Evolutionary conservation across 2,888 invertebrate species (phyloP).

Genomic region (Troides oblongomaculatus): DNA sequence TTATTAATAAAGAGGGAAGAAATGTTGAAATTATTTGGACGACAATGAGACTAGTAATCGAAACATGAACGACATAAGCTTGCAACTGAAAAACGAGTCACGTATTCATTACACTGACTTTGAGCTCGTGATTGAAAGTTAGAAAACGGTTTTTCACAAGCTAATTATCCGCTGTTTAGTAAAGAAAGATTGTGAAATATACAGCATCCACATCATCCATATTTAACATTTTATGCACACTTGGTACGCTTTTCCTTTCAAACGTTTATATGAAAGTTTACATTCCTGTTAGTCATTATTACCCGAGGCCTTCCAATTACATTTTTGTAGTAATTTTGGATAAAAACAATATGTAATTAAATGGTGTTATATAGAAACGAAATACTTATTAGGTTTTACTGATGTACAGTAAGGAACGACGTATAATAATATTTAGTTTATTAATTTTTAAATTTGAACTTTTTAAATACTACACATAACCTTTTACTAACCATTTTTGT

Average conservation of each 20-base stretch:
- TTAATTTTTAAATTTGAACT: too few relatives aligned
- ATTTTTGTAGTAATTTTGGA: too few relatives aligned
- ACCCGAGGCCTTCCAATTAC: background rate
- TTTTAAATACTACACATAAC: too few relatives aligned
- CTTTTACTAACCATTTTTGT: too few relatives aligned
- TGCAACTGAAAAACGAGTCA: slow-evolving; percentile 25
- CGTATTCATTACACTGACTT: slow-evolving; percentile 25
- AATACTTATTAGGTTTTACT: too few relatives aligned
- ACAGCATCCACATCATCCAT: background rate
- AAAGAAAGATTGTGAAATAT: background rate
- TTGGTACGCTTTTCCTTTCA: background rate
- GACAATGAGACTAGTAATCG: slow-evolving; percentile 13
- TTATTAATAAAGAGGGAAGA: too few relatives aligned
- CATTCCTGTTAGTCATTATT: background rate
- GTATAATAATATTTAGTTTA: too few relatives aligned
- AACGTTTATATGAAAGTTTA: background rate
- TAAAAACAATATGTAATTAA: too few relatives aligned
- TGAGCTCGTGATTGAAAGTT: background rate
- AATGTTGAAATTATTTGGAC: background rate
- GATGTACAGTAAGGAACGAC: too few relatives aligned
- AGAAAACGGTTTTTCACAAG: background rate
- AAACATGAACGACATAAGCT: slow-evolving; percentile 24
- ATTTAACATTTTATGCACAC: background rate
- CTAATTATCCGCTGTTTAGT: background rate
- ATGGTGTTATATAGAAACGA: too few relatives aligned